Evolutionary conservation across 2,797 vertebrate species (phyloP).

Genomic region (Sebastes ruberrimus): DNA sequence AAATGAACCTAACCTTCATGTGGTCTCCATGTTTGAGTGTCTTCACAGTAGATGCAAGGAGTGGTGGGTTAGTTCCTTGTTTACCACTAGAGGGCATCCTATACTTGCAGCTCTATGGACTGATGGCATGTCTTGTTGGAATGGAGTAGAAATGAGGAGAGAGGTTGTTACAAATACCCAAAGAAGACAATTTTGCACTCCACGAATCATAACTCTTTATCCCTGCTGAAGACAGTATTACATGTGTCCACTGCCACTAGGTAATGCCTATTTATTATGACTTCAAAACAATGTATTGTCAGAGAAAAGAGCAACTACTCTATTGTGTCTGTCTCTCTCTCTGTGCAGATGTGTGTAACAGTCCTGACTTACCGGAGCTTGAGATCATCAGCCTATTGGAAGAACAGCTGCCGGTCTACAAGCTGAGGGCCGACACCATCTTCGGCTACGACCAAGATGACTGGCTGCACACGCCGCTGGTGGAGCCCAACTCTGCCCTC

Average conservation of each 20-base stretch:
- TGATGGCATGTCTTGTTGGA: background rate
- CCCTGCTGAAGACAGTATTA: background rate
- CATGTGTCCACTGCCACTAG: background rate
- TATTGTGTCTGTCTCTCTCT: conserved; percentile 15
- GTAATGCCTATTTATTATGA: background rate
- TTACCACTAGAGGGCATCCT: conserved; percentile 69
- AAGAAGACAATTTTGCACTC: background rate
- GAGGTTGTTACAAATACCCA: background rate
- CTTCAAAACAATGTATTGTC: background rate
- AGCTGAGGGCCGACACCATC: conserved; percentile 96
- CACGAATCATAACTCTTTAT: background rate
- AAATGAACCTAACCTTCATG: background rate
- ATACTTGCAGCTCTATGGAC: background rate
- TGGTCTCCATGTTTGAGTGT: background rate
- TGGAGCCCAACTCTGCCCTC: conserved; percentile 88
- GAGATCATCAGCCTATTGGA: conserved; percentile 99
- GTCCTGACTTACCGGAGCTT: conserved; percentile 97
- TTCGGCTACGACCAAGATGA: conserved; percentile 99
- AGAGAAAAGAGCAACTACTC: background rate
- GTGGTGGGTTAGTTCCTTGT: background rate
- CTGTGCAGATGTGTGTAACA: conserved; percentile 95
- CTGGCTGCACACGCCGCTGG: conserved; percentile 96
- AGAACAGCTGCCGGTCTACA: conserved; percentile 97
- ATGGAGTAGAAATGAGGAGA: background rate
- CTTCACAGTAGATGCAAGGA: background rate